Percentiles rank a stretch among this genome's conserved stretches.
Conservation (phyloP, 2,888 invertebrate species). For the Homarus gammarus region DNA sequence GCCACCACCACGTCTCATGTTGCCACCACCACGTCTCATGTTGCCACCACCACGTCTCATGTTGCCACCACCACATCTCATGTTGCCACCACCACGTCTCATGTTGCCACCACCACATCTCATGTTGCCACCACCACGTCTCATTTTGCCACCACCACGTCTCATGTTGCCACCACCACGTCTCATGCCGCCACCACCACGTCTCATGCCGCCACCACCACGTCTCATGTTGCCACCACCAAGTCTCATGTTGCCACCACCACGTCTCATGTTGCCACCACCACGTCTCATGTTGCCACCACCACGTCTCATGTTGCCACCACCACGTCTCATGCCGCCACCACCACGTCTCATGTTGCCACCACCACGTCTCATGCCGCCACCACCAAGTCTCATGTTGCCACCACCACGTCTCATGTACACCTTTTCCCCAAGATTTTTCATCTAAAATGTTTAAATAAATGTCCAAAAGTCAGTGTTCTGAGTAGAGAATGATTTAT, state of each 20-base stretch:
- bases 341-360: background rate
- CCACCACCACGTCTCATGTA: too few species aligned
- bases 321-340: background rate
- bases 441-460: too few species aligned
- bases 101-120: background rate
- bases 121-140: background rate
- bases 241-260: background rate
- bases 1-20: background rate
- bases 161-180: too few species aligned
- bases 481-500: too few species aligned
- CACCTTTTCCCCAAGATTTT: too few species aligned
- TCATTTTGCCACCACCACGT: too few species aligned
- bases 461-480: too few species aligned
- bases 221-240: background rate
- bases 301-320: background rate
- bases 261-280: background rate
- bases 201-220: too few species aligned
- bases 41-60: background rate
- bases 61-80: background rate
- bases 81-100: background rate
- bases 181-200: too few species aligned
- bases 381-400: too few species aligned
- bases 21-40: background rate
- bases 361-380: background rate
- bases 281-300: background rate